Conservation (phyloP, 2,888 invertebrate species). For the Melanostoma scalare region DNA sequence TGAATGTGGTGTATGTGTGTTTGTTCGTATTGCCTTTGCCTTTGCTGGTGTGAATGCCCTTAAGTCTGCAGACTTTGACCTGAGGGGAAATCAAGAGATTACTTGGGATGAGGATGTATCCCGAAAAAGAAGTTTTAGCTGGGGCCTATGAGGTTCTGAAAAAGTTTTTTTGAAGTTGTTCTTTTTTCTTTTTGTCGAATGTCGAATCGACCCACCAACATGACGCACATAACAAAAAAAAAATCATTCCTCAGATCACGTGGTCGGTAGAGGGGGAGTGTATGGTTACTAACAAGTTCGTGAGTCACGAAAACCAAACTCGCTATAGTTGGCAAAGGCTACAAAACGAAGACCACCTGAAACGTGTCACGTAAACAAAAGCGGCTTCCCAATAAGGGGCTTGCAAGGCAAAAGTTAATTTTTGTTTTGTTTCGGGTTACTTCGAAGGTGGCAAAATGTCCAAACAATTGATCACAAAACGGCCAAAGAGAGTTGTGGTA, state of each 20-base stretch:
- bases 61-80: slow-evolving; percentile 66
- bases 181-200: slow-evolving; percentile 8
- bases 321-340: neutral
- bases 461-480: slow-evolving; percentile 63
- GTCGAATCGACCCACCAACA: too few species aligned
- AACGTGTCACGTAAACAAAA: slow-evolving; percentile 68
- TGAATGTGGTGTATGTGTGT: neutral
- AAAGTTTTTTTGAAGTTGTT: slow-evolving; percentile 45
- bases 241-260: slow-evolving; percentile 43
- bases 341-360: slow-evolving; percentile 26
- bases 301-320: slow-evolving; percentile 6
- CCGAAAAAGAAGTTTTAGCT: slow-evolving; percentile 25
- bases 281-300: slow-evolving; percentile 1
- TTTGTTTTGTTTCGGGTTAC: slow-evolving; percentile 51
- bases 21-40: neutral
- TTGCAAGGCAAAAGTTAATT: slow-evolving; percentile 54
- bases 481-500: slow-evolving; percentile 40
- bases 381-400: neutral
- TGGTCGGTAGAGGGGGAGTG: neutral
- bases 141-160: slow-evolving; percentile 33
- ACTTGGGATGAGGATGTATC: slow-evolving; percentile 54
- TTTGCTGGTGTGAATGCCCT: slow-evolving; percentile 41
- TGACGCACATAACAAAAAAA: slow-evolving; percentile 34
- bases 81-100: slow-evolving; percentile 65
- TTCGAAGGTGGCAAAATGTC: slow-evolving; percentile 53